phyloP scores from a whole-genome alignment of 2,888 invertebrate genomes.

The Microctonus brassicae region DNA sequence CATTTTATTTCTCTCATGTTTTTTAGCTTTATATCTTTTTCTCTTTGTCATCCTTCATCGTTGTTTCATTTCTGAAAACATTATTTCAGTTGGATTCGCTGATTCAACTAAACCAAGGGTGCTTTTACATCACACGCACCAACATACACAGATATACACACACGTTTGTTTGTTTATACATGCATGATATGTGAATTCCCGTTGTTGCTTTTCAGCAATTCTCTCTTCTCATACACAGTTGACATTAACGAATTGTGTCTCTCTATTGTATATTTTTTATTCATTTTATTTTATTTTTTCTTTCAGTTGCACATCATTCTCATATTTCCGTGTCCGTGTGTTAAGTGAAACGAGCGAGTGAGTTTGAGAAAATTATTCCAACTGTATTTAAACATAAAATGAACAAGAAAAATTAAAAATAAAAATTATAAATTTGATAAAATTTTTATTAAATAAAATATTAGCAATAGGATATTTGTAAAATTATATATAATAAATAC shows the following conservation, averaged over 20 bases:
- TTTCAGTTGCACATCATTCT: neutral
- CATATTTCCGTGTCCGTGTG: neutral
- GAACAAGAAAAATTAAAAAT: neutral
- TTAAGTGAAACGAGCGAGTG: neutral
- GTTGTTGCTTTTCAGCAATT: constrained; percentile 15
- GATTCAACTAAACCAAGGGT: constrained; percentile 50
- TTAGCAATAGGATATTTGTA: too few species aligned
- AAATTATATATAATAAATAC: too few species aligned
- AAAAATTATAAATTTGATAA: neutral
- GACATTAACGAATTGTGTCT: constrained; percentile 49
- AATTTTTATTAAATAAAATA: neutral
- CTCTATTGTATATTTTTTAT: neutral
- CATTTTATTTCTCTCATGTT: too few species aligned
- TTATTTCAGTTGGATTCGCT: constrained; percentile 53
- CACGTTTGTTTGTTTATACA: constrained; percentile 35
- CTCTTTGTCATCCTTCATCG: constrained; percentile 18
- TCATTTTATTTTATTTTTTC: constrained; percentile 37
- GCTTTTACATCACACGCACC: neutral
- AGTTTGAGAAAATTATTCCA: neutral
- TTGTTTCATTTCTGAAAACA: constrained; percentile 39
- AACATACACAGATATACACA: neutral
- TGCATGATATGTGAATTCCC: constrained; percentile 36
- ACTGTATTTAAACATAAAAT: neutral
- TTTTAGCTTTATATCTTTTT: constrained; percentile 33
- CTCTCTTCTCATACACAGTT: constrained; percentile 28